phyloP scores from a whole-genome alignment of 2,888 invertebrate genomes.

The Leptinotarsa tumamoca region DNA sequence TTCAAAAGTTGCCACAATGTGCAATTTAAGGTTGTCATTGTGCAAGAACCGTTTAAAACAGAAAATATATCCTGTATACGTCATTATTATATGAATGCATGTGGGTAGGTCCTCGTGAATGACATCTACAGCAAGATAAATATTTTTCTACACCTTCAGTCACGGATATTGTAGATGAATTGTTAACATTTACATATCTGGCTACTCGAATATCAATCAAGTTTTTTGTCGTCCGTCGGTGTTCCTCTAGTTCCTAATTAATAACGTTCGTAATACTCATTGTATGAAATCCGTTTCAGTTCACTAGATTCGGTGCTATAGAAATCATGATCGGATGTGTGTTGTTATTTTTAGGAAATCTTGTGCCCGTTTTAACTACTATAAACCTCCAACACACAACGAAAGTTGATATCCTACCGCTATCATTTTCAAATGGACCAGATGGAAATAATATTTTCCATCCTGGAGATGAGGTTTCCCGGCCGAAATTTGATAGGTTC shows the following conservation, averaged over 20 bases:
- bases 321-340: constrained; percentile 4
- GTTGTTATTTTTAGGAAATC: constrained; percentile 46
- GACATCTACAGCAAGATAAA: too few species aligned
- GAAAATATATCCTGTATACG: too few species aligned
- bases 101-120: too few species aligned
- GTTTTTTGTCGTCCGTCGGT: constrained; percentile 4
- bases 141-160: not conserved
- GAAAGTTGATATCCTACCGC: constrained; percentile 59
- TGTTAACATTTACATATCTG: not conserved
- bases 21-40: too few species aligned
- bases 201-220: constrained; percentile 2
- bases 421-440: constrained; percentile 31
- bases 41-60: too few species aligned
- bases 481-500: not conserved
- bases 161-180: not conserved
- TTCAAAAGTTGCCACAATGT: too few species aligned
- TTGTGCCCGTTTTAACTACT: constrained; percentile 64
- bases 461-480: not conserved
- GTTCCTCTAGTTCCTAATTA: not conserved
- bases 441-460: constrained; percentile 28
- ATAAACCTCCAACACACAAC: constrained; percentile 69
- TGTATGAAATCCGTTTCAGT: constrained; percentile 2
- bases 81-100: too few species aligned
- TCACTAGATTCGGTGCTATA: not conserved
- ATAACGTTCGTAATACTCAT: not conserved